Percentiles rank a stretch among this genome's conserved stretches.
These are phyloP conservation scores for Catagonus wagneri DNA, from an alignment of 2,113 vertebrate genomes.

Conservation along the genomic window DNA sequence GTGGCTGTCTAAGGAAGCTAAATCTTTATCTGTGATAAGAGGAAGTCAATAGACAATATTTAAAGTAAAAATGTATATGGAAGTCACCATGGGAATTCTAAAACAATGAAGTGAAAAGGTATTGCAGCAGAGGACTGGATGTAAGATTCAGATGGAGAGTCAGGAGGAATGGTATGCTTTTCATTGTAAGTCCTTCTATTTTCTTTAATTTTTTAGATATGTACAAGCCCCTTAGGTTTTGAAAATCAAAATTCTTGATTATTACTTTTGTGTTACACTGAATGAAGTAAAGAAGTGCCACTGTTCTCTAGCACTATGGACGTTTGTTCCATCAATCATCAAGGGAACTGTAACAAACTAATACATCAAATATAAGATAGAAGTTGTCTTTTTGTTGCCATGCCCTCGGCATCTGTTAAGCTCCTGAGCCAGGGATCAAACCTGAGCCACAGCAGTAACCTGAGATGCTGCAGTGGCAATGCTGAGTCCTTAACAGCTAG, in stretches of 20 bases:
- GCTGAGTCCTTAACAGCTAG: too few relatives aligned
- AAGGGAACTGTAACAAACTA: neutral
- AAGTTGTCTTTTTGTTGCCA: too few relatives aligned
- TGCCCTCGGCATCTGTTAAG: too few relatives aligned
- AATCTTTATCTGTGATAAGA: constrained; percentile 12
- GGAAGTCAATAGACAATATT: neutral
- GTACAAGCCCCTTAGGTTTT: neutral
- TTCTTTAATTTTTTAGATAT: neutral
- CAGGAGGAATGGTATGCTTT: neutral
- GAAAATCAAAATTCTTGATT: neutral
- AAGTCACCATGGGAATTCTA: neutral
- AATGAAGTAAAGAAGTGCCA: neutral
- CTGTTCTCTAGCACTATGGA: neutral
- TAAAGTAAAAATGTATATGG: neutral
- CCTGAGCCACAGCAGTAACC: too few relatives aligned
- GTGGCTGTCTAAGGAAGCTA: neutral
- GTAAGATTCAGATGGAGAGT: too few relatives aligned
- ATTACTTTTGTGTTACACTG: neutral
- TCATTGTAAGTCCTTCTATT: neutral
- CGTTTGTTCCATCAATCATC: neutral
- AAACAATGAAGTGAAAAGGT: neutral
- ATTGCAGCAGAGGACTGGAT: neutral
- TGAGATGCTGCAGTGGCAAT: too few relatives aligned
- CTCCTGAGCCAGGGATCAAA: too few relatives aligned
- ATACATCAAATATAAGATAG: neutral